Conservation (phyloP, 2,797 vertebrate genomes). For the Pipistrellus pygmaeus region DNA sequence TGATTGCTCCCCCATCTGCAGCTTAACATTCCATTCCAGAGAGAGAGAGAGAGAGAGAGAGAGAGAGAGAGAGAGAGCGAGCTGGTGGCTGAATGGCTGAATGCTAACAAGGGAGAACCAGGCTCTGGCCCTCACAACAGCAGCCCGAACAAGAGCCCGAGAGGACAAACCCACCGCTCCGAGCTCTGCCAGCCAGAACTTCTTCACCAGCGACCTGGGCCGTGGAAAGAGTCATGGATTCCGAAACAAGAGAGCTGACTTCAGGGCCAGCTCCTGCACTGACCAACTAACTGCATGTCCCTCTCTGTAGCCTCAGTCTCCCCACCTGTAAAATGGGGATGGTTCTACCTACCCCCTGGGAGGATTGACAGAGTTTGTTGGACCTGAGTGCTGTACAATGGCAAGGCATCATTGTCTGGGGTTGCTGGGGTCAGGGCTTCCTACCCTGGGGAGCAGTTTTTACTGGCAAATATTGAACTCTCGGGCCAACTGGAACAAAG, state of each 20-base stretch:
- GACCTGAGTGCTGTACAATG: neutral
- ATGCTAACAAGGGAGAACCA: conserved; percentile 70
- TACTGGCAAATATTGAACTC: neutral
- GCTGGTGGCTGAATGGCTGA: conserved; percentile 67
- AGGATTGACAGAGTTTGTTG: neutral
- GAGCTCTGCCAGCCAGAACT: neutral
- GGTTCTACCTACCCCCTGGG: neutral
- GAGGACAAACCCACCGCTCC: neutral
- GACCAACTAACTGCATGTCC: neutral
- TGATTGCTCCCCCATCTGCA: conserved; percentile 85
- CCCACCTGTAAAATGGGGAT: neutral
- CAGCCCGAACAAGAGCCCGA: neutral
- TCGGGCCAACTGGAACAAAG: neutral
- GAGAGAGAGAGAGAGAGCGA: neutral
- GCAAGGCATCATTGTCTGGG: too few relatives aligned
- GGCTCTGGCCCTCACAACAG: neutral
- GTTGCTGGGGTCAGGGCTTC: neutral
- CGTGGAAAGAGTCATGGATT: accelerated
- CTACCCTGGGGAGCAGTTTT: neutral
- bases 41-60: neutral
- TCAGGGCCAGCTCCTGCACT: neutral
- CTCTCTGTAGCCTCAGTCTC: neutral
- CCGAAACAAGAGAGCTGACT: neutral
- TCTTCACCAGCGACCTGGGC: accelerated
- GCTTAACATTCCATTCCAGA: conserved; percentile 73